Evolutionary conservation across 2,888 invertebrate genomes (phyloP).

Genomic region (Ennomos quercinarius): DNA sequence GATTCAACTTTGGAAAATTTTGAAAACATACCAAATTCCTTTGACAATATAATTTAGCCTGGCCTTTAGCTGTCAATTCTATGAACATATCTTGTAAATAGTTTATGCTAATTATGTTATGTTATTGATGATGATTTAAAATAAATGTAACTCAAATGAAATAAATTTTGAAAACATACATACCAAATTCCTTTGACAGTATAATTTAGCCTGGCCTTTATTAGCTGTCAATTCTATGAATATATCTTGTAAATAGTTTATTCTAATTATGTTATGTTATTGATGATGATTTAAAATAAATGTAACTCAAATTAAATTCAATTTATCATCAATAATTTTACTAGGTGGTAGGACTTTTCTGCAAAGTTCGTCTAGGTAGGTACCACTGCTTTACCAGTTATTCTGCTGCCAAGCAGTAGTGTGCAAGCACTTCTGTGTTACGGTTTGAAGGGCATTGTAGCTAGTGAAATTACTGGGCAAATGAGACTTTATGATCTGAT

Average conservation of each 20-base stretch:
- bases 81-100: neutral
- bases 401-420: too few relatives aligned
- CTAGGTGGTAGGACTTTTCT: too few relatives aligned
- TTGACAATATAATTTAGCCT: slow-evolving; percentile 65
- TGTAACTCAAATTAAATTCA: slow-evolving; percentile 1
- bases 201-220: slow-evolving; percentile 48
- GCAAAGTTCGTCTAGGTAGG: too few relatives aligned
- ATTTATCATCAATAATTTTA: neutral
- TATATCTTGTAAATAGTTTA: neutral
- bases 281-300: slow-evolving; percentile 4
- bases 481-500: too few relatives aligned
- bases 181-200: slow-evolving; percentile 74
- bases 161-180: slow-evolving; percentile 82
- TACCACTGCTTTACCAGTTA: too few relatives aligned
- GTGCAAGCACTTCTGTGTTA: too few relatives aligned
- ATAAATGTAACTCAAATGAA: slow-evolving; percentile 1
- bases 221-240: neutral
- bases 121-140: slow-evolving; percentile 2
- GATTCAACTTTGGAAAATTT: slow-evolving; percentile 83
- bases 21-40: slow-evolving; percentile 77
- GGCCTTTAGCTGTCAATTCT: neutral
- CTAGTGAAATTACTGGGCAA: too few relatives aligned
- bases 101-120: neutral
- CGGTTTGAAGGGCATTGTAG: too few relatives aligned
- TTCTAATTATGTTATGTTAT: neutral